Conservation (phyloP, 2,888 invertebrate genomes). For the Ariolimax columbianus region DNA sequence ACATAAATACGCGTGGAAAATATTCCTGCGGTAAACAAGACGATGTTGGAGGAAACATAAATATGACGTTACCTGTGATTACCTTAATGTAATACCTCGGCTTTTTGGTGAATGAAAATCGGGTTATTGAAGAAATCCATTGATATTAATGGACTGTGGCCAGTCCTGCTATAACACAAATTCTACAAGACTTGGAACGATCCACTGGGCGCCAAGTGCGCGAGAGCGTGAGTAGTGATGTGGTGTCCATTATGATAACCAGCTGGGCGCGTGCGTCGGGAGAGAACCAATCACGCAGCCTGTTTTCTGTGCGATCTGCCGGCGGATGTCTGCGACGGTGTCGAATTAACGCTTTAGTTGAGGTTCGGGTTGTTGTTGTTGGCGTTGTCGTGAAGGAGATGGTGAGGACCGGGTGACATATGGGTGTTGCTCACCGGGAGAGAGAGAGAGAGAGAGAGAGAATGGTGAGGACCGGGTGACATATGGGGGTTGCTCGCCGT, state of each 20-base stretch:
- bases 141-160: constrained; percentile 13
- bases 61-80: background rate
- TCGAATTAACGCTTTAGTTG: background rate
- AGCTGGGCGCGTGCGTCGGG: background rate
- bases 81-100: background rate
- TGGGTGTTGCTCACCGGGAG: too few species aligned
- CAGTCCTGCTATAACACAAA: background rate
- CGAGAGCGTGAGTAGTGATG: background rate
- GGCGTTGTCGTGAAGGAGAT: background rate
- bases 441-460: too few species aligned
- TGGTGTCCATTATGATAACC: background rate
- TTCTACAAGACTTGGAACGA: background rate
- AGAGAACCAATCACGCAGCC: background rate
- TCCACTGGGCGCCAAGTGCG: constrained; percentile 4
- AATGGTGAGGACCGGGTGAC: background rate
- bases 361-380: background rate
- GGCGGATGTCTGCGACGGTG: background rate
- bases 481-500: background rate
- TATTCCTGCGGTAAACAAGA: too few species aligned
- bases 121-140: constrained; percentile 3
- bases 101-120: background rate
- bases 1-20: too few species aligned
- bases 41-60: too few species aligned
- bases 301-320: background rate
- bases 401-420: background rate